phyloP scores from a whole-genome alignment of 2,888 invertebrate genomes.

The Hypolimnas misippus region DNA sequence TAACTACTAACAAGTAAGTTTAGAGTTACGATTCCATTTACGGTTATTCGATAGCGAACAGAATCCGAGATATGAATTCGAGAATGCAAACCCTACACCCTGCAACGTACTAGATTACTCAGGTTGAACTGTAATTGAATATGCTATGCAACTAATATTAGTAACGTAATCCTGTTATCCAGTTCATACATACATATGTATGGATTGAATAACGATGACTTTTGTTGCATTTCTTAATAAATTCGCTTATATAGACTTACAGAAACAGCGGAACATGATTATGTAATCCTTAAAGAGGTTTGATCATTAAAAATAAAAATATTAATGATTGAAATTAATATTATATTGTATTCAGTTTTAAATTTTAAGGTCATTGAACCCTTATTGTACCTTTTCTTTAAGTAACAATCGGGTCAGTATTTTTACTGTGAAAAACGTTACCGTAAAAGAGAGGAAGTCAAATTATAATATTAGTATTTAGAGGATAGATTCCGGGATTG shows the following conservation, averaged over 20 bases:
- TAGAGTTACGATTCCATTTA: background rate
- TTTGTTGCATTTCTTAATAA: background rate
- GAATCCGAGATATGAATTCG: slow-evolving; percentile 7
- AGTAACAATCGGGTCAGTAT: no score
- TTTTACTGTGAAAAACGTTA: no score
- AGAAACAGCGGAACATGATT: background rate
- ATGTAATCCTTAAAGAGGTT: no score
- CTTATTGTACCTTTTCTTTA: no score
- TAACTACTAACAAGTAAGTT: slow-evolving; percentile 1
- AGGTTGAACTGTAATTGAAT: slow-evolving; percentile 21
- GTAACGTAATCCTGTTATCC: slow-evolving; percentile 7
- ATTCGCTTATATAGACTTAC: background rate
- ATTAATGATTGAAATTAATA: no score
- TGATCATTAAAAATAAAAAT: no score
- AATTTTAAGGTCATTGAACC: no score
- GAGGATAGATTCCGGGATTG: no score
- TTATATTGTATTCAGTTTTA: no score
- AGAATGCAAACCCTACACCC: slow-evolving; percentile 11
- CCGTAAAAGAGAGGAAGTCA: no score
- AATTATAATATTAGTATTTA: no score
- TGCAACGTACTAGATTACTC: slow-evolving; percentile 14
- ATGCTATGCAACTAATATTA: slow-evolving; percentile 16
- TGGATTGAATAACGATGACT: background rate
- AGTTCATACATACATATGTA: background rate
- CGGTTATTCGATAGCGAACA: background rate